Conservation (phyloP, 2,888 invertebrate genomes). For the Pasiphila rectangulata region DNA sequence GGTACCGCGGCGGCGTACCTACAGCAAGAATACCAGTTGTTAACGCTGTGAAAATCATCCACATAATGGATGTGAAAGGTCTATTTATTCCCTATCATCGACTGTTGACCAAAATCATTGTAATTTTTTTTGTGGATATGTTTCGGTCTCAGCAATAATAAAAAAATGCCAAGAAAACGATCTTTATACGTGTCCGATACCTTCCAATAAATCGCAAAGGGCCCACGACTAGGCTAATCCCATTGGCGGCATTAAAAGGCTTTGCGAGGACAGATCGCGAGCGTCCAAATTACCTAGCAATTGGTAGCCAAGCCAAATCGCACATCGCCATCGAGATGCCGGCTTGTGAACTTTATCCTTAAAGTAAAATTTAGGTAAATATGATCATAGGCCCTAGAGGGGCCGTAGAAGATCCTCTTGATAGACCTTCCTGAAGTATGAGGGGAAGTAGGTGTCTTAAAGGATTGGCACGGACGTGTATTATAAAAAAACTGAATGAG, state of each 20-base stretch:
- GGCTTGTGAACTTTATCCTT: conserved; percentile 11
- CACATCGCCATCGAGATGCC: conserved; percentile 51
- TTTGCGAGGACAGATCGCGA: conserved; percentile 78
- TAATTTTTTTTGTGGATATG: too few relatives aligned
- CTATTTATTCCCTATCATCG: too few relatives aligned
- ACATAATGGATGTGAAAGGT: too few relatives aligned
- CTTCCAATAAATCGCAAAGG: conserved; percentile 74
- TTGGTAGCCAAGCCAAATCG: conserved; percentile 76
- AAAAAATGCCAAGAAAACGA: conserved; percentile 33
- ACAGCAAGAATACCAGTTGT: too few relatives aligned
- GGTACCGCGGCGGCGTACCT: too few relatives aligned
- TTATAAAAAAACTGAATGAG: neutral
- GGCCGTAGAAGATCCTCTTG: too few relatives aligned
- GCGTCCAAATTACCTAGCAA: conserved; percentile 79
- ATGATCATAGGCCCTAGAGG: neutral
- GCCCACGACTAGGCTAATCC: conserved; percentile 74
- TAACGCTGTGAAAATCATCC: too few relatives aligned
- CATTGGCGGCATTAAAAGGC: conserved; percentile 77
- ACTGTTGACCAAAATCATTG: too few relatives aligned
- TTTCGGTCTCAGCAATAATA: neutral
- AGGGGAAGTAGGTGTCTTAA: too few relatives aligned
- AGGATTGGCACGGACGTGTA: too few relatives aligned
- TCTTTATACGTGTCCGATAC: conserved; percentile 62
- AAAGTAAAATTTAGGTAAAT: neutral
- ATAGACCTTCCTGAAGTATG: too few relatives aligned